Base-by-base conservation (phyloP, 2,888 invertebrate species). In the Diloba caeruleocephala region DNA sequence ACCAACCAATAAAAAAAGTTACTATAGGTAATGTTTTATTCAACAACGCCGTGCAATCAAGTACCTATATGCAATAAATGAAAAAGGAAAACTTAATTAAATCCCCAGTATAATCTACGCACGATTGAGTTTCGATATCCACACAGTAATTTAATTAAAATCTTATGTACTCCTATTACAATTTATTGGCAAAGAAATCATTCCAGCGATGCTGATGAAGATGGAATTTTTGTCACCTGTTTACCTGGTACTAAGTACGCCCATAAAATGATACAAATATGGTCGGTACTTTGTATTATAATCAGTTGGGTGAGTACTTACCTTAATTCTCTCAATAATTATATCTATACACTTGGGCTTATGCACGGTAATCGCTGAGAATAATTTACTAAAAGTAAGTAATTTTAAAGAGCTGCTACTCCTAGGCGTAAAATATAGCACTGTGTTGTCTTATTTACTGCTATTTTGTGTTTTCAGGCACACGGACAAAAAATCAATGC, bases 241-340 rank as follows among this genome's bases (percentile, higher is more conserved):
- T 74, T 75, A 74, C 74, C 71, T 73, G 28, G 60, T 61, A 53
- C 58, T 74, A 76, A 79, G 64, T 78, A 72, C 76, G 54, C 53
- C 74, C 64, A 85, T 88, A 88, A 87, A 82, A 89, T 91, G 90
- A 88, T 79, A 82, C 72, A 71, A 52, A 71, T 79, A 77, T 84
- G 80, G 68, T 43, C 75, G 28, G 55, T 81, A 52, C 37, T 89
- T 68, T 81, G 62, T 74, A 71, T 87, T 42, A 62, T 75, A 39
- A 65, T 85, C 46, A 73, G 72, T 66, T 73, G 78, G 76, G 89
- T 89, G 60, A 85, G 87, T 78, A 57, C 17, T 45, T 26, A n/a
- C 4, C 6, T 31, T 15, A 29, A 13, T 12, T 37, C 2, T 21
- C 5, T 5, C 19, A 5, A 17, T 8, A n/a, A n/a, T n/a, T 41